phyloP scores from a whole-genome alignment of 2,888 invertebrate genomes.

The Spilosoma lubricipeda region DNA sequence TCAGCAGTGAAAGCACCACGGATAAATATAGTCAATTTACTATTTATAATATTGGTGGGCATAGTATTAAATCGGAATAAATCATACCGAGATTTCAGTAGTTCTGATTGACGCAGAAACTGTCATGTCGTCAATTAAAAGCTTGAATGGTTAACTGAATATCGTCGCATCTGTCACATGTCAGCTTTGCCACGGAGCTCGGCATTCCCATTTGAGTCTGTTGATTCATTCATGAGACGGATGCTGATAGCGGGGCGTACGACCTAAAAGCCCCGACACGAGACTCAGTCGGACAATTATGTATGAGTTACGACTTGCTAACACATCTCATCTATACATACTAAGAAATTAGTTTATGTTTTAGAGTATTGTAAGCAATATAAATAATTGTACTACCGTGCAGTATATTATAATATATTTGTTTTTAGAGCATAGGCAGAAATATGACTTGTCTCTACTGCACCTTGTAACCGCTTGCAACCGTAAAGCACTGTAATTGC shows the following conservation, averaged over 20 bases:
- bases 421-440: no score
- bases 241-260: slow-evolving; percentile 32
- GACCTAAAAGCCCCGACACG: background rate
- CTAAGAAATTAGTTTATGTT: background rate
- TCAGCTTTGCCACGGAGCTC: slow-evolving; percentile 20
- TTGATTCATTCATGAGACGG: slow-evolving; percentile 50
- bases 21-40: no score
- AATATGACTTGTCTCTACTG: no score
- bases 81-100: background rate
- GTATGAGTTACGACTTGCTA: background rate
- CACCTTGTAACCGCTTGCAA: no score
- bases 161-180: slow-evolving; percentile 22
- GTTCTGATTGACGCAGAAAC: background rate
- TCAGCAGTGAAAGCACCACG: no score
- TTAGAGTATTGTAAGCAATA: background rate
- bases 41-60: no score
- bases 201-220: slow-evolving; percentile 25
- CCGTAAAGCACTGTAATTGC: no score
- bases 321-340: background rate
- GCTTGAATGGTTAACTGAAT: slow-evolving; percentile 27
- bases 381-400: background rate
- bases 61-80: background rate
- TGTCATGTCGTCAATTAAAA: slow-evolving; percentile 16
- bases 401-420: background rate
- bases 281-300: slow-evolving; percentile 9